These are phyloP conservation scores for Acrobasis repandana DNA, from an alignment of 2,888 invertebrate species.

Conservation along the genomic window DNA sequence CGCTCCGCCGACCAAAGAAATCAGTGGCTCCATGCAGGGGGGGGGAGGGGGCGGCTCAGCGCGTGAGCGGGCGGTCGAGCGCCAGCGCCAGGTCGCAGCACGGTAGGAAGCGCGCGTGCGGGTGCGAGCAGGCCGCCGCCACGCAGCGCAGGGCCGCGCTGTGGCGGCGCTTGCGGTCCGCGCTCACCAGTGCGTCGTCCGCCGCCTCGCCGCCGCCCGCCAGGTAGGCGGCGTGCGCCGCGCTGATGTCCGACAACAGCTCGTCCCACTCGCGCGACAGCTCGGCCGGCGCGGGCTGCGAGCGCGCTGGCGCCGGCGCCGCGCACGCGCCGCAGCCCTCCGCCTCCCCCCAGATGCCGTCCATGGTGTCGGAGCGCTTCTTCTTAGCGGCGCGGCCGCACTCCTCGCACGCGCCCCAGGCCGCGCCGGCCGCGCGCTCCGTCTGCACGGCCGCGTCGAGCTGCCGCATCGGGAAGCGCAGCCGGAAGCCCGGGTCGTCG, in stretches of 20 bases:
- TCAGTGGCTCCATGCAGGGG: background rate
- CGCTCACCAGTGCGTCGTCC: constrained; percentile 33
- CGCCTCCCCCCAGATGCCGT: constrained; percentile 56
- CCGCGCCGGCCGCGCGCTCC: constrained; percentile 43
- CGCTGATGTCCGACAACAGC: constrained; percentile 83
- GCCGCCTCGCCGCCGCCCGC: constrained; percentile 47
- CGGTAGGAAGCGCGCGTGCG: constrained; percentile 80
- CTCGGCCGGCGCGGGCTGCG: constrained; percentile 62
- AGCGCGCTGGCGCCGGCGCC: constrained; percentile 32
- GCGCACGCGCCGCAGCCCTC: constrained; percentile 59
- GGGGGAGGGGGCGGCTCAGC: constrained; percentile 74
- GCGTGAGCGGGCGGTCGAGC: too few relatives aligned
- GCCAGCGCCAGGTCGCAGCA: constrained; percentile 63
- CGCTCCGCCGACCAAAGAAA: constrained; percentile 9
- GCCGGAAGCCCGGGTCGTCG: constrained; percentile 76
- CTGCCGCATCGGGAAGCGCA: constrained; percentile 85
- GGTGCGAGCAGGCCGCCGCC: constrained; percentile 56
- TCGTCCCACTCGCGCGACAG: constrained; percentile 84
- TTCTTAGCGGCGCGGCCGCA: constrained; percentile 68
- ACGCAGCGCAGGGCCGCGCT: constrained; percentile 64
- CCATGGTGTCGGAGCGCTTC: constrained; percentile 58
- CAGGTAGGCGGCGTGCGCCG: constrained; percentile 78
- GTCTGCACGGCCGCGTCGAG: constrained; percentile 64
- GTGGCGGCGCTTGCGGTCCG: constrained; percentile 82
- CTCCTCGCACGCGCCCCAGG: constrained; percentile 58